Evolutionary conservation across 2,888 invertebrate species (phyloP).

Genomic region (Pammene aurita): DNA sequence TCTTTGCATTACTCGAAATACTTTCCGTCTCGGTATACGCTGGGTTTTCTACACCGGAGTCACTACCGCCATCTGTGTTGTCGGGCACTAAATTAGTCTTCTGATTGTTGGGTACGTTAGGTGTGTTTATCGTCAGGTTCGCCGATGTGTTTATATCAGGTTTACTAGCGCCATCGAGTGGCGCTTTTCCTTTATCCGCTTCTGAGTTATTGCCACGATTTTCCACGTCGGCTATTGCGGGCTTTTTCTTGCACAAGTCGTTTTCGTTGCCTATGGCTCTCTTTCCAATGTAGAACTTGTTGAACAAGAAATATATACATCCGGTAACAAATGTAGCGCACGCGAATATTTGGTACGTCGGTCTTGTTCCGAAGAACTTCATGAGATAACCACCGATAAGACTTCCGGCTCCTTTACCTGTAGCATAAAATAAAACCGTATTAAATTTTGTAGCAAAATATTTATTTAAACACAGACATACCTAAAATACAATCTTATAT

Average conservation of each 20-base stretch:
- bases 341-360: constrained; percentile 88
- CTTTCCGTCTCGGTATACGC: constrained; percentile 70
- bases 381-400: constrained; percentile 89
- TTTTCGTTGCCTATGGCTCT: constrained; percentile 79
- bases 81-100: constrained; percentile 59
- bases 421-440: neutral
- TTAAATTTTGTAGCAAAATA: neutral
- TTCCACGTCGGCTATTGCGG: constrained; percentile 67
- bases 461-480: neutral
- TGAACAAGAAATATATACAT: constrained; percentile 87
- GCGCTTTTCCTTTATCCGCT: constrained; percentile 50
- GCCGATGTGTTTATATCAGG: constrained; percentile 48
- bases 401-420: constrained; percentile 90
- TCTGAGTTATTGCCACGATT: constrained; percentile 59
- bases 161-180: constrained; percentile 64
- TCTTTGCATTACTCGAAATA: constrained; percentile 53
- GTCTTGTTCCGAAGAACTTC: constrained; percentile 87
- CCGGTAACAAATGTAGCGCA: constrained; percentile 85
- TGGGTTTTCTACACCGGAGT: constrained; percentile 77
- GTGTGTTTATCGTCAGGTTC: constrained; percentile 47
- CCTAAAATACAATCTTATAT: too few relatives aligned
- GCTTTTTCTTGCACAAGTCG: constrained; percentile 84
- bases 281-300: constrained; percentile 85
- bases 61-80: constrained; percentile 74
- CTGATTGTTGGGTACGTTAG: constrained; percentile 46